Evolutionary conservation across 2,888 invertebrate species (phyloP), one percentile per base, ranked within the genome.

Genomic region (Nasonia oneida): DNA sequence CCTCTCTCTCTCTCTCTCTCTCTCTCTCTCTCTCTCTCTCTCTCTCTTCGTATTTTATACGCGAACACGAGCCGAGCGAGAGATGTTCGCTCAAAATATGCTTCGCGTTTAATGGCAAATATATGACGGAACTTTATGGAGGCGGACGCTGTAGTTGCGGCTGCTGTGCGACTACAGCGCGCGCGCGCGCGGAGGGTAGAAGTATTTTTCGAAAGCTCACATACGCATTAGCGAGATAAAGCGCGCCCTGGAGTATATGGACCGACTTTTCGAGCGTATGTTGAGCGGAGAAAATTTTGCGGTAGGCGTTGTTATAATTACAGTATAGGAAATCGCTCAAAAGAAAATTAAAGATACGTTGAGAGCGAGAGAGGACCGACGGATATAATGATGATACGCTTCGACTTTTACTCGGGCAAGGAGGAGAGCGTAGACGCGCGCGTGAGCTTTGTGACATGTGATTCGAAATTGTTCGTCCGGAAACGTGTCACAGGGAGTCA

Each of bases 381-480:
- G n/a, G n/a, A 61, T 18, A 61, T 61, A 61, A 61, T 61, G 57
- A 61, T 8, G 57, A 61, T 61, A 61, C 57, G n/a, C n/a, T 61
- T 61, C 6, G 57, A 61, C 57, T 61, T 61, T 61, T 61, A n/a
- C 57, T 15, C 15, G 5, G 18, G 4, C 29, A 39, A 47, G n/a
- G 37, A 74, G n/a, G 74, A 79, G 79, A 61, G 29, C 70, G 29
- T 76, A 76, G 71, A 77, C 33, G 37, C 53, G 76, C 76, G 70
- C 12, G 57, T 53, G 37, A 74, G 81, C 53, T 77, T 81, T 78
- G 73, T 87, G 87, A 87, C 82, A 76, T 64, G 75, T 84, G 84
- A 84, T 87, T 87, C 82, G 64, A 76, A 84, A 84, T 82, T 82
- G 81, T 84, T 82, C 87, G 87, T 33, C 82, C 78, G 73, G 78